Percentiles rank a stretch among this genome's conserved stretches.
These are phyloP conservation scores for Miopithecus talapoin DNA, from an alignment of 2,797 vertebrate genomes.

Conservation along the genomic window DNA sequence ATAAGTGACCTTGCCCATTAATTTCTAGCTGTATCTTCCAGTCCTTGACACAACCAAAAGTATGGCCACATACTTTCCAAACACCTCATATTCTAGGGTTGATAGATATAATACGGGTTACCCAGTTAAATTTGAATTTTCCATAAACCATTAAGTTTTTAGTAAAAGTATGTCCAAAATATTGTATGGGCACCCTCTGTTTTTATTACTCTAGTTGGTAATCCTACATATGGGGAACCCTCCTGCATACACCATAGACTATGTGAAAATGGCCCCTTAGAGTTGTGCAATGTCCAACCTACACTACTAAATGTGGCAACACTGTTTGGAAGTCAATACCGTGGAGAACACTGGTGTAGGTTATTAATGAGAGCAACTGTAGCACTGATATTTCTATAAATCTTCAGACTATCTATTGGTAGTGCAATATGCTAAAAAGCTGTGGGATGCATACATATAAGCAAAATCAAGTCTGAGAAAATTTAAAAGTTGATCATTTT, in stretches of 20 bases:
- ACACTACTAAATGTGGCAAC: background rate
- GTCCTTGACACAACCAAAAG: background rate
- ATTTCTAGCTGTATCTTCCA: background rate
- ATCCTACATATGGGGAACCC: background rate
- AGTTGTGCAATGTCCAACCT: background rate
- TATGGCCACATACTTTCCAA: background rate
- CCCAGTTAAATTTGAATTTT: background rate
- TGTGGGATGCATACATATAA: background rate
- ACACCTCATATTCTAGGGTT: background rate
- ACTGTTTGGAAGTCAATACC: background rate
- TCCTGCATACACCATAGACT: background rate
- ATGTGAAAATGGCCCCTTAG: background rate
- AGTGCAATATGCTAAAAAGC: background rate
- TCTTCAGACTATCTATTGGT: background rate
- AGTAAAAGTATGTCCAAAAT: background rate
- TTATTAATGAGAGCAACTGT: background rate
- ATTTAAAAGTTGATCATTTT: background rate
- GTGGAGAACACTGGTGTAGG: background rate
- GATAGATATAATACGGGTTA: background rate
- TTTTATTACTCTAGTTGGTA: background rate
- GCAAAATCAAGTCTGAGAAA: background rate
- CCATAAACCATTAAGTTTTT: background rate
- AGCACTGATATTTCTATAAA: background rate
- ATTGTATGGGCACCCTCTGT: background rate
- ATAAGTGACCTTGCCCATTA: background rate